phyloP scores from a whole-genome alignment of 2,888 invertebrate genomes.

The Acleris emargana region DNA sequence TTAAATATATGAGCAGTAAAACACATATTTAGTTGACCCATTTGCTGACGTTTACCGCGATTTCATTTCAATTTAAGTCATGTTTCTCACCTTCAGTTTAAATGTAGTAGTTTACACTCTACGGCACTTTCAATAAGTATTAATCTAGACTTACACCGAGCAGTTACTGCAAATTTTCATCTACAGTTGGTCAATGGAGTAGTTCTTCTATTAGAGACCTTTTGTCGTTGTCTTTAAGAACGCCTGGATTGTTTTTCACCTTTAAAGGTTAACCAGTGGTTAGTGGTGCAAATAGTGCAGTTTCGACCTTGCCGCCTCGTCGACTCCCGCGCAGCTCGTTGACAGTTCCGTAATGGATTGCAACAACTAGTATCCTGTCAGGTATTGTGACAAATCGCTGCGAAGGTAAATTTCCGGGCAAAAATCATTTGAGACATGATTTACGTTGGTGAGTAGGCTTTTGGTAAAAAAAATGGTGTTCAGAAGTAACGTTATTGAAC shows the following conservation, averaged over 20 bases:
- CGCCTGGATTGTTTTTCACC: constrained; percentile 39
- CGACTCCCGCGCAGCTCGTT: constrained; percentile 67
- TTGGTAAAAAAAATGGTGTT: constrained; percentile 4
- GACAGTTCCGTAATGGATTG: constrained; percentile 72
- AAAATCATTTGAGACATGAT: constrained; percentile 39
- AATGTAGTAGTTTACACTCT: constrained; percentile 7
- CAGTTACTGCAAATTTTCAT: constrained; percentile 13
- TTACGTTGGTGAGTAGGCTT: constrained; percentile 35
- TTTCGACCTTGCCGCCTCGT: constrained; percentile 70
- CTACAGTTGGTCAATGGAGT: not conserved
- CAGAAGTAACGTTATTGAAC: not conserved
- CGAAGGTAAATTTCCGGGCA: constrained; percentile 38
- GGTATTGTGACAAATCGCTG: constrained; percentile 48
- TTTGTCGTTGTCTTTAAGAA: constrained; percentile 54
- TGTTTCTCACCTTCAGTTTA: constrained; percentile 24
- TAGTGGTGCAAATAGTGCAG: constrained; percentile 60
- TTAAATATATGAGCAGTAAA: constrained; percentile 46
- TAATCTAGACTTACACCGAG: constrained; percentile 13
- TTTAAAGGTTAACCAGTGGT: constrained; percentile 45
- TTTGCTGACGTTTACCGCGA: constrained; percentile 39
- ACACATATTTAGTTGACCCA: constrained; percentile 55
- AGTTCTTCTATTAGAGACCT: constrained; percentile 41
- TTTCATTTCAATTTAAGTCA: constrained; percentile 1
- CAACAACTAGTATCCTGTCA: constrained; percentile 63
- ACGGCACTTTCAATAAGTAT: constrained; percentile 17